phyloP scores from a whole-genome alignment of 2,888 invertebrate species.

The Ophonus ardosiacus region DNA sequence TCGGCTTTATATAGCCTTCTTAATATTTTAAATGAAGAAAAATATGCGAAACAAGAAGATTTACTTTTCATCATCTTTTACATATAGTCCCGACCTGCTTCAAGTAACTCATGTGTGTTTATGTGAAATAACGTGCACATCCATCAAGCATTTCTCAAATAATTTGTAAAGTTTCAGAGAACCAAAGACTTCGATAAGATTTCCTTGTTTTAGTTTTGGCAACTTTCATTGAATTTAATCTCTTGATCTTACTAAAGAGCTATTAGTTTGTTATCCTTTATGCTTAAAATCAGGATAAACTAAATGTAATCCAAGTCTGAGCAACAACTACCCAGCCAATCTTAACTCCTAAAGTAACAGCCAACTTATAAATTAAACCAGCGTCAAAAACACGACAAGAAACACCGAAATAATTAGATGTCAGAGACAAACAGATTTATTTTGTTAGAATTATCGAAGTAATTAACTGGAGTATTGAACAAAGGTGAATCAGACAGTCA shows the following conservation, averaged over 20 bases:
- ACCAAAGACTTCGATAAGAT: constrained; percentile 38
- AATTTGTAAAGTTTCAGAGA: constrained; percentile 31
- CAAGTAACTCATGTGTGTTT: background rate
- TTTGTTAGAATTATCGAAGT: background rate
- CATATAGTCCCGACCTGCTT: background rate
- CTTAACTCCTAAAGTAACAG: constrained; percentile 34
- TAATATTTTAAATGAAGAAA: too few relatives aligned
- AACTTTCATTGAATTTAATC: constrained; percentile 36
- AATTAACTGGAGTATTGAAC: background rate
- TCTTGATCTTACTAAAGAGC: constrained; percentile 32
- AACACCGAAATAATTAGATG: constrained; percentile 10
- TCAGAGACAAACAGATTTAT: background rate
- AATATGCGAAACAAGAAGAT: too few relatives aligned
- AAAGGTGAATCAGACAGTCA: background rate
- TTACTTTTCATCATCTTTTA: background rate
- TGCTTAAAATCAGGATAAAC: constrained; percentile 38
- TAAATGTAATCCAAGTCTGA: constrained; percentile 36
- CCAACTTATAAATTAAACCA: constrained; percentile 38
- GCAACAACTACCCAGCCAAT: constrained; percentile 20
- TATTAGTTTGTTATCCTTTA: constrained; percentile 45
- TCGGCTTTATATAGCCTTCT: too few relatives aligned
- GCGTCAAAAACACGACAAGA: constrained; percentile 23
- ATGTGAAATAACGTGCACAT: constrained; percentile 2
- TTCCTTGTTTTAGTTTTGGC: constrained; percentile 31
- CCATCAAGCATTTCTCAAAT: constrained; percentile 2